Evolutionary conservation across 2,113 vertebrate genomes (phyloP).

Genomic region (Ceyx melanurus): DNA sequence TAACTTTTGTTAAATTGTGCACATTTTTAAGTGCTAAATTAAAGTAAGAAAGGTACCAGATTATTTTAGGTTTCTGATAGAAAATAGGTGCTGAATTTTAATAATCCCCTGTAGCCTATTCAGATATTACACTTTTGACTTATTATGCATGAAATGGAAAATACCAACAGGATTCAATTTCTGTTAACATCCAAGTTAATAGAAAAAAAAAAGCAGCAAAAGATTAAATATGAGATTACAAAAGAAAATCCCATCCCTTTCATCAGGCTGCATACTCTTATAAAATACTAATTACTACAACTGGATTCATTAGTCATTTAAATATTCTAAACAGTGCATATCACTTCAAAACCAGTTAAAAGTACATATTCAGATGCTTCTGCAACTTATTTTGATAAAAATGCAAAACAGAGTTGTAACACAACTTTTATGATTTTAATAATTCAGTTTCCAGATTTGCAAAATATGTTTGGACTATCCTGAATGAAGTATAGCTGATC

Average conservation of each 20-base stretch:
- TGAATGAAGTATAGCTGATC: not conserved
- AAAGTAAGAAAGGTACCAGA: not conserved
- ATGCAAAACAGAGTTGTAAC: not conserved
- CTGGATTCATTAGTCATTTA: not conserved
- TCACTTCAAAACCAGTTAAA: not conserved
- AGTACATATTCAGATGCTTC: not conserved
- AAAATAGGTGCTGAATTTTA: not conserved
- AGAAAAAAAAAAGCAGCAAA: too few species aligned
- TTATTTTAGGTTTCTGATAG: not conserved
- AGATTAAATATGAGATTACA: not conserved
- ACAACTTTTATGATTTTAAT: not conserved
- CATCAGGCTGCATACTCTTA: not conserved
- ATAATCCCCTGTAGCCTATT: conserved; percentile 6
- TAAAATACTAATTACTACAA: not conserved
- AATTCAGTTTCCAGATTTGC: not conserved
- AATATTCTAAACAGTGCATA: not conserved
- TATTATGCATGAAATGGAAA: not conserved
- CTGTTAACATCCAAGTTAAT: not conserved
- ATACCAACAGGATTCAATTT: not conserved
- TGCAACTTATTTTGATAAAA: conserved; percentile 3
- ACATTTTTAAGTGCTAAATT: not conserved
- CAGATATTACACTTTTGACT: conserved; percentile 21
- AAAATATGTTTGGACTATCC: not conserved
- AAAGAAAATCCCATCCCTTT: not conserved
- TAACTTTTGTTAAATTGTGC: not conserved